Conservation (phyloP, 2,113 vertebrate species). For the Petrocephalus microphthalmus region DNA sequence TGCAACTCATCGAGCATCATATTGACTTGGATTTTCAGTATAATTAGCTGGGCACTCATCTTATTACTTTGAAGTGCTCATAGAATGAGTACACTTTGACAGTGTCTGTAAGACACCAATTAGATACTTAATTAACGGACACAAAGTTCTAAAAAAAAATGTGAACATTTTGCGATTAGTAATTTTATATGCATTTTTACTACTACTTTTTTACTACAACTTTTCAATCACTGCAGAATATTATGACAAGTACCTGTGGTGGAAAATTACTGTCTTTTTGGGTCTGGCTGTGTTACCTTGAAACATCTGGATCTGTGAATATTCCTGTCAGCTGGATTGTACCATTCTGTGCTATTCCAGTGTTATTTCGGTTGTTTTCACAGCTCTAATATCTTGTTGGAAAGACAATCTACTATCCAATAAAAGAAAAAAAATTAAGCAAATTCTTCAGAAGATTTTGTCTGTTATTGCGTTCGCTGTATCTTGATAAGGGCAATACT, state of each 20-base stretch:
- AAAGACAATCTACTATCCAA: neutral
- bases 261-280: neutral
- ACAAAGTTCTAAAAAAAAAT: constrained; percentile 8
- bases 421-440: neutral
- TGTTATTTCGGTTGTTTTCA: neutral
- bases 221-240: neutral
- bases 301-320: neutral
- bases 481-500: neutral
- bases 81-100: neutral
- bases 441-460: neutral
- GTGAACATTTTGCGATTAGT: neutral
- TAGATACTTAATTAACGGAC: constrained; percentile 34
- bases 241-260: neutral
- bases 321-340: neutral
- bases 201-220: neutral
- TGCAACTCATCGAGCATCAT: neutral
- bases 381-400: neutral
- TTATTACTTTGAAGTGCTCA: neutral
- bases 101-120: constrained; percentile 23
- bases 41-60: constrained; percentile 20
- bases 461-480: neutral
- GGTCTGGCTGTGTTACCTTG: neutral
- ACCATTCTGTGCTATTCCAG: neutral
- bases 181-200: neutral
- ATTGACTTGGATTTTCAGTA: constrained; percentile 19